A percentile compares a stretch with the other conserved stretches of the same genome.
Conservation (phyloP, 2,113 vertebrate genomes). For the Heterochromis multidens region DNA sequence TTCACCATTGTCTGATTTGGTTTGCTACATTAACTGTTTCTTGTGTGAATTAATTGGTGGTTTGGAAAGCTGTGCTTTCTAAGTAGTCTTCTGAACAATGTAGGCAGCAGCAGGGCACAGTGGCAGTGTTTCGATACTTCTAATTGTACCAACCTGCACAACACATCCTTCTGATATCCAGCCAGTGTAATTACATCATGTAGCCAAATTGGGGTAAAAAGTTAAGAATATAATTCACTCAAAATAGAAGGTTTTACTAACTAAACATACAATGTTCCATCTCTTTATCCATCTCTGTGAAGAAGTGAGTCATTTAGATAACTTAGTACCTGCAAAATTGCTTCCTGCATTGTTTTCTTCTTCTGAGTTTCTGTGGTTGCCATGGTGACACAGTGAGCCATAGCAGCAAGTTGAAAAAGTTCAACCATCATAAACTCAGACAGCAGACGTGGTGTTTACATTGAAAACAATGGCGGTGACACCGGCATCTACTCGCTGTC, state of each 20-base stretch:
- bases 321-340: neutral
- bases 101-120: neutral
- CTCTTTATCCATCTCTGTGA: neutral
- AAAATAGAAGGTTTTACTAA: neutral
- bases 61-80: neutral
- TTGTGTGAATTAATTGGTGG: neutral
- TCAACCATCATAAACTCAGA: neutral
- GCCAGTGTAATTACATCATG: neutral
- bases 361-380: neutral
- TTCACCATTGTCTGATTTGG: neutral
- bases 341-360: neutral
- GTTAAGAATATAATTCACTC: neutral
- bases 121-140: neutral
- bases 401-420: neutral
- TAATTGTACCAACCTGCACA: neutral
- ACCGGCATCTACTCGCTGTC: neutral
- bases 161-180: neutral
- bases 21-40: neutral
- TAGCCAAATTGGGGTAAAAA: neutral
- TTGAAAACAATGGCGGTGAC: neutral
- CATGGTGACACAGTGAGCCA: neutral
- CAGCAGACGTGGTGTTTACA: neutral
- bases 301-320: neutral
- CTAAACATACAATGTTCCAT: neutral
- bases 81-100: neutral